Base-by-base conservation (phyloP, 2,888 invertebrate species). In the Zygogramma bicolorata region DNA sequence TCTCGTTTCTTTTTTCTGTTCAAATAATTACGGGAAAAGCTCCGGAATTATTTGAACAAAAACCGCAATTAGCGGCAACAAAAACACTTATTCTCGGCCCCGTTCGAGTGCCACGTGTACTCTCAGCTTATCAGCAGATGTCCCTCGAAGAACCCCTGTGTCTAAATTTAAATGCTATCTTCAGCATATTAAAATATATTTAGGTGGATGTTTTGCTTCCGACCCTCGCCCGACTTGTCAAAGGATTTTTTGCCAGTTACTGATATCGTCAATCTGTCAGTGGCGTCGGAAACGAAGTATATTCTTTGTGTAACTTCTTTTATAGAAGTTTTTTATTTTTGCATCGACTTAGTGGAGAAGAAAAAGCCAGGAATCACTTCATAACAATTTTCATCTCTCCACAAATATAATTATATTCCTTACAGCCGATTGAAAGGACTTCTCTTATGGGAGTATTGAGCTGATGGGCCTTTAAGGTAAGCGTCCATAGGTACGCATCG, bases 101-200 rank as follows among this genome's bases (percentile, higher is more conserved):
- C 15, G 10, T n/a, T 62, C 1, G 40, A 61, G 61, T 42, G 61
- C 61, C 61, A 62, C 61, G 61, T 62, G 61, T 27, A 27, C 61
- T 40, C 4, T 27, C 18, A 15, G 20, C 42, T 38, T 61, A 61
- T 61, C 38, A 40, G 59, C 67, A 67, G 25, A 58, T 40, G 40
- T 60, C 27, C 15, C 58, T 60, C 15, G 15, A 34, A 60, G 58
- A 42, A 59, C 59, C 59, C 57, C 34, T 63, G 63, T 63, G 4
- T 71, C 70, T 74, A 70, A 74, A 60, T 68, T 68, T 74, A 68
- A 71, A 65, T 6, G 5, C 25, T 22, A 46, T 46, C 46, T 46
- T 22, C 46, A 46, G 18, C 46, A 46, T 46, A 46, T 46, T 20
- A 20, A 46, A 46, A 46, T 46, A 46, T 46, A 20, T 13, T 46